Conservation (phyloP, 2,797 vertebrate genomes). For the Aplochiton taeniatus region DNA sequence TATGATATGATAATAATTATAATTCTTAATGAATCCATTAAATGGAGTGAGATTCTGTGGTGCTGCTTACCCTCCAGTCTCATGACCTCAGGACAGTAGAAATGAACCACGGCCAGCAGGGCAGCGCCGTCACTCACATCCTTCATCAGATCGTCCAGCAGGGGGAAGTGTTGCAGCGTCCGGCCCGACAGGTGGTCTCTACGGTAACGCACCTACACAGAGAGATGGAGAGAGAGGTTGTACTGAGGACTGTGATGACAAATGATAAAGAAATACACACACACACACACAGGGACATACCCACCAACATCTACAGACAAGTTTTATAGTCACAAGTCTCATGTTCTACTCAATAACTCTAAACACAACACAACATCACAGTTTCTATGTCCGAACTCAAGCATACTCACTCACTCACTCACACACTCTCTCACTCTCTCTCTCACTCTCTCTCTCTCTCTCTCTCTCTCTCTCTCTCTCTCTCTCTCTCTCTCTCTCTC, state of each 20-base stretch:
- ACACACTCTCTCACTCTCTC: too few species aligned
- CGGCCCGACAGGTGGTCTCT: conserved; percentile 88
- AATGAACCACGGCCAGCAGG: conserved; percentile 89
- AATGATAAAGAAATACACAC: background rate
- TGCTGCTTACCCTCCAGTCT: conserved; percentile 85
- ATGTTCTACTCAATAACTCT: too few species aligned
- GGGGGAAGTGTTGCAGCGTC: conserved; percentile 85
- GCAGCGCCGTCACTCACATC: conserved; percentile 88
- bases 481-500: too few species aligned
- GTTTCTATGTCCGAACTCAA: too few species aligned
- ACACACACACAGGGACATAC: conserved; percentile 1
- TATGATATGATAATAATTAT: too few species aligned
- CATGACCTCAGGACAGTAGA: conserved; percentile 93
- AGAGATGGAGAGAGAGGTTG: conserved; percentile 5
- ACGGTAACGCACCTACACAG: conserved; percentile 88
- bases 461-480: background rate
- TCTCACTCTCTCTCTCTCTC: background rate
- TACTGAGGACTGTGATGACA: background rate
- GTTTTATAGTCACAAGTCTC: background rate
- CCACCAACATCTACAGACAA: background rate
- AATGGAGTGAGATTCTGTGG: background rate
- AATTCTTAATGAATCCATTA: too few species aligned
- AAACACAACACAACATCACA: too few species aligned
- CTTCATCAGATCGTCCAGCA: conserved; percentile 90
- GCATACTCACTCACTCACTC: too few species aligned